Evolutionary conservation across 2,888 invertebrate genomes (phyloP).

Genomic region (Celastrina argiolus): DNA sequence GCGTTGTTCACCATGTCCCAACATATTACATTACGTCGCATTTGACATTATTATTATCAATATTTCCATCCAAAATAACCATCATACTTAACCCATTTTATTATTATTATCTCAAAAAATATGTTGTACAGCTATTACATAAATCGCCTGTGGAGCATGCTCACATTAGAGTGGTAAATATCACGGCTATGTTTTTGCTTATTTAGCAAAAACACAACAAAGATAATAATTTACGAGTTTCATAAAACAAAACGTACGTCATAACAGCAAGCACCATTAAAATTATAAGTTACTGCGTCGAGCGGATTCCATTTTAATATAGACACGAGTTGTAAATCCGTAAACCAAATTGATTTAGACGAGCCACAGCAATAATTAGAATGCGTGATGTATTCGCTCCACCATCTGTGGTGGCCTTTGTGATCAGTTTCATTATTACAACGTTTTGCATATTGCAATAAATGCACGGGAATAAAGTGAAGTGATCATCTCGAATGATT

Average conservation of each 20-base stretch:
- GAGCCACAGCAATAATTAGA: conserved; percentile 61
- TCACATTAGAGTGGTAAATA: too few species aligned
- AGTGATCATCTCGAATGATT: conserved; percentile 13
- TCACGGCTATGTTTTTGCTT: too few species aligned
- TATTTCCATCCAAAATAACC: too few species aligned
- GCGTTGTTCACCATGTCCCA: too few species aligned
- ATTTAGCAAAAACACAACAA: conserved; percentile 16
- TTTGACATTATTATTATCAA: too few species aligned
- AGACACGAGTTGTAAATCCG: conserved; percentile 55
- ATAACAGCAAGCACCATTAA: conserved; percentile 63
- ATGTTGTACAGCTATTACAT: too few species aligned
- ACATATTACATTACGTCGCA: too few species aligned
- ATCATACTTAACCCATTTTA: too few species aligned
- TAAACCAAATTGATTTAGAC: conserved; percentile 62
- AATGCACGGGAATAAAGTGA: conserved; percentile 14
- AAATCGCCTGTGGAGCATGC: too few species aligned
- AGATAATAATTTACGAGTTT: conserved; percentile 33
- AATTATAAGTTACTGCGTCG: conserved; percentile 56
- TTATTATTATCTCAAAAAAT: too few species aligned
- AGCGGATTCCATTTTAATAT: conserved; percentile 56
- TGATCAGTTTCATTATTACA: conserved; percentile 30
- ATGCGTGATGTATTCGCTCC: conserved; percentile 45
- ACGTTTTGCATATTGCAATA: conserved; percentile 24
- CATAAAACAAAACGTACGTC: conserved; percentile 42
- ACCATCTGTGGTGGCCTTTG: conserved; percentile 35